A percentile compares a stretch with the other conserved stretches of the same genome.
phyloP scores from a whole-genome alignment of 2,888 invertebrate genomes.

The Strigamia transsilvanica region DNA sequence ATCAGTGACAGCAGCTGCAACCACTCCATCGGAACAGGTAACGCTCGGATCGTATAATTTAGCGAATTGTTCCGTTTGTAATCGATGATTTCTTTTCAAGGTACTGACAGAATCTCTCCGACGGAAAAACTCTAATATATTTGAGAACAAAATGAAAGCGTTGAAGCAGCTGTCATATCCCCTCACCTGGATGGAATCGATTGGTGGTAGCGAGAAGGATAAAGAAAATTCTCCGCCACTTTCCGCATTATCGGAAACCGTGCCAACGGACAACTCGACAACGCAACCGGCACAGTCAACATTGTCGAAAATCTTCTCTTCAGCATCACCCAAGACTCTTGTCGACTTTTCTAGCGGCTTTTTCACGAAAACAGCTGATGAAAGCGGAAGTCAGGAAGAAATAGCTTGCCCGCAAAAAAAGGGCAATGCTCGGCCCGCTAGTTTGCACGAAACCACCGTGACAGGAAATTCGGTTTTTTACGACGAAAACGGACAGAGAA shows the following conservation, averaged over 20 bases:
- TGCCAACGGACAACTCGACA: slow-evolving; percentile 63
- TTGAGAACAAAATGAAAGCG: slow-evolving; percentile 72
- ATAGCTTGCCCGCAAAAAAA: background rate
- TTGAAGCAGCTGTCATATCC: slow-evolving; percentile 90
- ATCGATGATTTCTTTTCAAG: background rate
- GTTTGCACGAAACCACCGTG: slow-evolving; percentile 19
- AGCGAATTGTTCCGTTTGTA: background rate
- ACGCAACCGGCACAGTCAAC: slow-evolving; percentile 46
- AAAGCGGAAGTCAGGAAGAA: slow-evolving; percentile 66
- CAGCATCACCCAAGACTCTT: slow-evolving; percentile 87
- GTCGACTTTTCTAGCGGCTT: slow-evolving; percentile 95
- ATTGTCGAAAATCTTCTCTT: slow-evolving; percentile 62
- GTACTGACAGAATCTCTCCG: slow-evolving; percentile 51
- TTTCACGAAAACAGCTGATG: slow-evolving; percentile 91
- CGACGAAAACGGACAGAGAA: slow-evolving; percentile 10
- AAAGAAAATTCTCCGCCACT: slow-evolving; percentile 59
- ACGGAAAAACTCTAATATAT: slow-evolving; percentile 38
- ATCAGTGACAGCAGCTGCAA: slow-evolving; percentile 47
- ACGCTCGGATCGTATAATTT: background rate
- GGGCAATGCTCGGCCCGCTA: slow-evolving; percentile 1
- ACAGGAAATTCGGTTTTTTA: slow-evolving; percentile 52
- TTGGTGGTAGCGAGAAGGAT: slow-evolving; percentile 69
- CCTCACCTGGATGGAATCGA: slow-evolving; percentile 88
- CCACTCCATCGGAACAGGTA: slow-evolving; percentile 51
- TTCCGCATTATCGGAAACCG: slow-evolving; percentile 58